Base-by-base conservation (phyloP, 1,140 invertebrate genomes). In the Muscidifurax raptorellus region DNA sequence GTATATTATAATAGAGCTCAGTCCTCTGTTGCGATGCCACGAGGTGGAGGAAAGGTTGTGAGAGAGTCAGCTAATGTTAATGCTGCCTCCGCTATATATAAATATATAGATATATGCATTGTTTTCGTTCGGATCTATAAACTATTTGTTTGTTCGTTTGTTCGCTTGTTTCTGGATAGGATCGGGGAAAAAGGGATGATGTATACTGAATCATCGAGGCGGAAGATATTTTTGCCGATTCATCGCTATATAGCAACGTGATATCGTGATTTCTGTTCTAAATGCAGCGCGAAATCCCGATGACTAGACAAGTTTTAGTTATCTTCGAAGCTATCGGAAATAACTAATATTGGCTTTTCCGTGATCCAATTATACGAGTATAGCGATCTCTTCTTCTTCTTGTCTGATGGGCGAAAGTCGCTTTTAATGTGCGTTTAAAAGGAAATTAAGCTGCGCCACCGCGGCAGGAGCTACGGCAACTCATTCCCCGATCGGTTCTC, bases 261-360 rank as follows among this genome's bases (percentile, higher is more conserved):
- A n/a, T n/a, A n/a, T 59, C 52, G 52, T 6, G 52, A 59, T n/a
- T 59, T 59, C 52, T 40, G 18, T 4, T 52, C 13, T 52, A 13
- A 52, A 13, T 13, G 13, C 18, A 1, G 18, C 52, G 22, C 18
- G 6, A 59, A 59, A 59, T 59, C 52, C 52, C 52, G 0, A 59
- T 59, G 52, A 59, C 22, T 59, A 59, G 52, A 59, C 52, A 59
- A 59, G 52, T 59, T 59, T 59, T 18, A 7, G 52, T n/a, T n/a
- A 59, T 59, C 52, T 59, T 59, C 22, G 52, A 3, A 59, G 52
- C 3, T 59, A 59, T n/a, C 52, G 22, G 5, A 59, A 59, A 59
- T 59, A 59, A 59, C 52, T 59, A n/a, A n/a, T n/a, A 59, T 59
- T n/a, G 52, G 52, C 52, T 59, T 59, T 59, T 59, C 52, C 52